Conservation (phyloP, 2,113 vertebrate species). For the Phalacrocorax pelagicus region DNA sequence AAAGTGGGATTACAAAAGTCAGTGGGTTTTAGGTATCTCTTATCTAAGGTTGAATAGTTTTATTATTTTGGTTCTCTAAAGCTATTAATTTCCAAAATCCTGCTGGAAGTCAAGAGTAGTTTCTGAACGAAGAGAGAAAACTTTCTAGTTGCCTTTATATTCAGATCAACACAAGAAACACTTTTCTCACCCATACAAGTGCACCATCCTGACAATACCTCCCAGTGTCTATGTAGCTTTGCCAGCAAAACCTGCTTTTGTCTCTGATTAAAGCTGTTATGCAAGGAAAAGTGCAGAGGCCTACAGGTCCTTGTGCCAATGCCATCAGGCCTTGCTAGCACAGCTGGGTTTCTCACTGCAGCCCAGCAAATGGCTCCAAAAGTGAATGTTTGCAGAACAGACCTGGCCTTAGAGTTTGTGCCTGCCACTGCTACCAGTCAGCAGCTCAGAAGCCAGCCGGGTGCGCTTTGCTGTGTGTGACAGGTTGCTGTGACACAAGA, state of each 20-base stretch:
- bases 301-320: not conserved
- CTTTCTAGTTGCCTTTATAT: not conserved
- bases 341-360: not conserved
- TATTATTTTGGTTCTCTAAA: not conserved
- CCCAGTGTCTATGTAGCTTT: not conserved
- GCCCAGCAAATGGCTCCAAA: not conserved
- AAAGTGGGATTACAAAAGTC: not conserved
- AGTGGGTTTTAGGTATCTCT: not conserved
- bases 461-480: not conserved
- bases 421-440: not conserved
- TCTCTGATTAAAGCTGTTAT: not conserved
- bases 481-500: not conserved
- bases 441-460: not conserved
- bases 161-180: not conserved
- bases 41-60: not conserved
- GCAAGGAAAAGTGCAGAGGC: not conserved
- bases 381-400: not conserved
- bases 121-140: not conserved
- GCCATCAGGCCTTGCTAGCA: not conserved
- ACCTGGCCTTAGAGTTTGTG: not conserved
- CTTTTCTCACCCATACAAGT: not conserved
- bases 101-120: not conserved
- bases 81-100: not conserved
- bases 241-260: not conserved
- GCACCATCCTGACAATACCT: rapidly evolving